Evolutionary conservation across 2,888 invertebrate species (phyloP), one percentile per base, ranked within the genome.

Genomic region (Lasioglossum lativentre): DNA sequence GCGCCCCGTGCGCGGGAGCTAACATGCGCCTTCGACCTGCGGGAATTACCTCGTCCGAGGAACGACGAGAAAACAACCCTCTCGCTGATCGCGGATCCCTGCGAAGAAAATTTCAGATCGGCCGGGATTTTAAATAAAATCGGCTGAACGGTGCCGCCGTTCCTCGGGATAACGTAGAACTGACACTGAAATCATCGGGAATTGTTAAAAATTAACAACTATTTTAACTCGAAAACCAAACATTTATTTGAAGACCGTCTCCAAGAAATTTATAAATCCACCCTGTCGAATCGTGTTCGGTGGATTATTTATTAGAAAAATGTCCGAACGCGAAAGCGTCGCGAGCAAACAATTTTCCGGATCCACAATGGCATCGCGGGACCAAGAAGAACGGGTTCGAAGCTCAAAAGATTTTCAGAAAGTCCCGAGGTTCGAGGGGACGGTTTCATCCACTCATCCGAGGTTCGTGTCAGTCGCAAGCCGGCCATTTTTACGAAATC

Each of bases 1-100:
- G 52, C 40, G 40, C 79, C 27, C 59, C 30, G 10, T 47, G 72
- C 47, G 72, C 47, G n/a, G n/a, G 68, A 66, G n/a, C 68, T 68
- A 23, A 72, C 70, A 76, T 47, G 38, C 23, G 42, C 59, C 40
- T 45, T 59, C 42, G 59, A 59, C 59, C 59, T 59, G 30, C 71
- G 27, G 38, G 68, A 68, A 74, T 78, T 78, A 68, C 38, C 30
- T 27, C 27, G 30, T 72, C 19, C 30, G 30, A 30, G 30, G 34
- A 66, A 66, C 66, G 59, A 23, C 19, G 66, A 19, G 34, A 66
- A 34, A 34, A 66, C 66, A 66, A 66, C 66, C 59, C 27, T 16
- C 14, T 27, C 27, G 2, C 30, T 6, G 66, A 66, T 66, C 30
- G 34, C 34, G 34, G 10, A 66, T 66, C 34, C 19, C 66, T 2